phyloP scores from a whole-genome alignment of 2,113 vertebrate genomes.

The Arvicanthis niloticus region DNA sequence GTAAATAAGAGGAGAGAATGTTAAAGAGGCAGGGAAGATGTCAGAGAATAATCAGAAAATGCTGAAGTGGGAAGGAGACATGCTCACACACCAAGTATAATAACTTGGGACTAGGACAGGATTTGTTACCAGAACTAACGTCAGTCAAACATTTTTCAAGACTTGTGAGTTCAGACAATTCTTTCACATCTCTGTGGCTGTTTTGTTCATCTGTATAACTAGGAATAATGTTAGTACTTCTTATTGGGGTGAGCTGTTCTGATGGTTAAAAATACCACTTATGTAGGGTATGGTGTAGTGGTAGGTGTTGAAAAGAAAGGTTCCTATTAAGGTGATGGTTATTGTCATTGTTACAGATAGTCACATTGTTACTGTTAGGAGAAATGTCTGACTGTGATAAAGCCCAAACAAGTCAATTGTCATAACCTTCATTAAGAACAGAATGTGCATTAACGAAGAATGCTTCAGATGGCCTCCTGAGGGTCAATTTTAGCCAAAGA shows the following conservation, averaged over 20 bases:
- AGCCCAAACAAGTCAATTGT: conserved; percentile 26
- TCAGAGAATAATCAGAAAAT: conserved; percentile 26
- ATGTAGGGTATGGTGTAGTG: background rate
- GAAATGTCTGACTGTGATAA: background rate
- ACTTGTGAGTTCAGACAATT: background rate
- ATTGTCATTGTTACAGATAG: background rate
- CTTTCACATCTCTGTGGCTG: background rate
- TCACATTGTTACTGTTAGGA: background rate
- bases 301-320: background rate
- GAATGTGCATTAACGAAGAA: background rate
- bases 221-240: background rate
- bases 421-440: conserved; percentile 2
- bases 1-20: background rate
- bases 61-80: background rate
- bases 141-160: background rate
- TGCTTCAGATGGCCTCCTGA: background rate
- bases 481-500: conserved; percentile 54
- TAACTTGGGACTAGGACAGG: background rate
- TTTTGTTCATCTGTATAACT: conserved; percentile 39
- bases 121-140: background rate
- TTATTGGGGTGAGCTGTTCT: background rate
- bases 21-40: background rate
- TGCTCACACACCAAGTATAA: background rate
- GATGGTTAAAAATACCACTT: conserved; percentile 9
- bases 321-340: background rate